Percentiles rank a stretch among this genome's conserved stretches.
Evolutionary conservation across 2,888 invertebrate species (phyloP).

Genomic region (Caenorhabditis sp.): DNA sequence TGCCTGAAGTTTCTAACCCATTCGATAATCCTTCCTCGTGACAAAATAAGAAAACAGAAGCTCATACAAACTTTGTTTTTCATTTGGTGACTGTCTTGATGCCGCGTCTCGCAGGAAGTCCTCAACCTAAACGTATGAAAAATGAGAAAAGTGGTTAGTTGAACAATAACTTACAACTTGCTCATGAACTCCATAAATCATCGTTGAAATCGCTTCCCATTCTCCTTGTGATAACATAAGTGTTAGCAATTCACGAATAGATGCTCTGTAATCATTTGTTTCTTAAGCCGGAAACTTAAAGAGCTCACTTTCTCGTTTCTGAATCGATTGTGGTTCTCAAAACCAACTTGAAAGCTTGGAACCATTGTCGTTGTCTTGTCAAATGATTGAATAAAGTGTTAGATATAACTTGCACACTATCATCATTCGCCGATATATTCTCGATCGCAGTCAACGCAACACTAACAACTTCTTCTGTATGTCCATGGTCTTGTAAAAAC

Average conservation of each 20-base stretch:
- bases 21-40: conserved; percentile 35
- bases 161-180: conserved; percentile 8
- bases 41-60: conserved; percentile 41
- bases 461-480: conserved; percentile 49
- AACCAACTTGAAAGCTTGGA: conserved; percentile 51
- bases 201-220: conserved; percentile 41
- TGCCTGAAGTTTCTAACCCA: conserved; percentile 15
- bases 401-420: conserved; percentile 44
- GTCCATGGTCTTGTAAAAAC: conserved; percentile 52
- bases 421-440: conserved; percentile 34
- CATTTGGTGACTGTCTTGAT: conserved; percentile 29
- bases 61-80: conserved; percentile 43
- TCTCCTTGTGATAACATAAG: conserved; percentile 27
- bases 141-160: neutral
- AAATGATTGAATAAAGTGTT: conserved; percentile 60
- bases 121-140: conserved; percentile 25
- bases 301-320: conserved; percentile 10
- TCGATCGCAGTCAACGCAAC: conserved; percentile 51
- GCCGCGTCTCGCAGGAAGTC: conserved; percentile 42
- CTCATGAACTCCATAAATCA: conserved; percentile 35
- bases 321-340: conserved; percentile 22
- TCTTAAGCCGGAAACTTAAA: no score
- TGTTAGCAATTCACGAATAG: conserved; percentile 34
- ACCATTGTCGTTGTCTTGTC: conserved; percentile 44
- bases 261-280: conserved; percentile 7